phyloP scores from a whole-genome alignment of 2,888 invertebrate species.

The Tupiocoris notatus region DNA sequence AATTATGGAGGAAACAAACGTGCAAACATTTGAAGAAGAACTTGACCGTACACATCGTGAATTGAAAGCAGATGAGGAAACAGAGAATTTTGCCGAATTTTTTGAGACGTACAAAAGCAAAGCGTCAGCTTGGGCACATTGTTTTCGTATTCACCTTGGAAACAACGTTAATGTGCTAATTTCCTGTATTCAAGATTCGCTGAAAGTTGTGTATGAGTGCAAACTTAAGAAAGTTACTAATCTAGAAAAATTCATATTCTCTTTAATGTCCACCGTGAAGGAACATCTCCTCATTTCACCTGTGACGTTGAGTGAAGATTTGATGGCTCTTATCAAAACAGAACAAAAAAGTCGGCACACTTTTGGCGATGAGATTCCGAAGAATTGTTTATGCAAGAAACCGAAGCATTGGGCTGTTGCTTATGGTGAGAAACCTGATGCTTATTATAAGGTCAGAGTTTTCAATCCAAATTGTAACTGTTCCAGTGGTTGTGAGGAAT shows the following conservation, averaged over 20 bases:
- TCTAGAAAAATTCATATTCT: slow-evolving; percentile 27
- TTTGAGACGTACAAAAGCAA: slow-evolving; percentile 29
- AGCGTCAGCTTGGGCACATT: slow-evolving; percentile 35
- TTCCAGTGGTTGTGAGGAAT: slow-evolving; percentile 20
- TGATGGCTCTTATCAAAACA: slow-evolving; percentile 7
- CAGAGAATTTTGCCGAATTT: slow-evolving; percentile 26
- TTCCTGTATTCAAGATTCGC: slow-evolving; percentile 9
- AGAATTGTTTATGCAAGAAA: slow-evolving; percentile 9
- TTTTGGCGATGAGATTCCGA: slow-evolving; percentile 14
- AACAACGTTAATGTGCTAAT: slow-evolving; percentile 18
- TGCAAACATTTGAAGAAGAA: slow-evolving; percentile 36
- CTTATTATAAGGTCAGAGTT: slow-evolving; percentile 23
- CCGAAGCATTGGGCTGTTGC: slow-evolving; percentile 31
- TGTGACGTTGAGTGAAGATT: slow-evolving; percentile 8
- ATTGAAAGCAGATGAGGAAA: slow-evolving; percentile 12
- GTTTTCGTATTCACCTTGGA: slow-evolving; percentile 23
- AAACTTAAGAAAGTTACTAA: slow-evolving; percentile 23
- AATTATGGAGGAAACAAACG: slow-evolving; percentile 28
- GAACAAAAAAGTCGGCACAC: slow-evolving; percentile 8
- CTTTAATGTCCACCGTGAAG: slow-evolving; percentile 14
- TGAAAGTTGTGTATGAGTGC: slow-evolving; percentile 21
- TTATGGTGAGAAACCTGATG: slow-evolving; percentile 2
- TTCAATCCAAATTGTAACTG: slow-evolving; percentile 23
- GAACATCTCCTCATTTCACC: slow-evolving; percentile 27
- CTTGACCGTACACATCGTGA: slow-evolving; percentile 1